A percentile compares a stretch with the other conserved stretches of the same genome.
These are phyloP conservation scores for Rafetus swinhoei DNA, from an alignment of 2,113 vertebrate genomes.

Conservation along the genomic window DNA sequence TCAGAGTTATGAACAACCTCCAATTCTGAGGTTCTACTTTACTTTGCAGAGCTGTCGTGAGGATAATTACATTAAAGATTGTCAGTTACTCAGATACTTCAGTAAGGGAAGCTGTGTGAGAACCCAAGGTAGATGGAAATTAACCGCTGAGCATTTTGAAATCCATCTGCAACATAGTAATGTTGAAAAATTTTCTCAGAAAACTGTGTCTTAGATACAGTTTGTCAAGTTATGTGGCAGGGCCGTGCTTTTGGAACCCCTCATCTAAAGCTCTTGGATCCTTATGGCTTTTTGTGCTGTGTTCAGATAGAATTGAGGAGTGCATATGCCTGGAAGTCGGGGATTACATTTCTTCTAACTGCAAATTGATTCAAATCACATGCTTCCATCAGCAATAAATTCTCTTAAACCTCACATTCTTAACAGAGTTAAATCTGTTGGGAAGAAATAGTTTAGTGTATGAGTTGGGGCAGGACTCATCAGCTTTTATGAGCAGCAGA, in stretches of 20 bases:
- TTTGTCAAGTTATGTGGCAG: rapidly evolving
- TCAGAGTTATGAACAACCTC: no score
- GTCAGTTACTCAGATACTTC: neutral
- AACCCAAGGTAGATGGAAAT: neutral
- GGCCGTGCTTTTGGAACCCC: rapidly evolving
- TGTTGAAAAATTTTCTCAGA: neutral
- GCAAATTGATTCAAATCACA: slow-evolving; percentile 31
- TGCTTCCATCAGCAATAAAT: slow-evolving; percentile 34
- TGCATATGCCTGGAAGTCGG: neutral
- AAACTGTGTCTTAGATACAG: neutral
- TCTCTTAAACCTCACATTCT: slow-evolving; percentile 58
- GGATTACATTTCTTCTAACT: slow-evolving; percentile 30
- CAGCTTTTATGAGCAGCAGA: slow-evolving; percentile 37
- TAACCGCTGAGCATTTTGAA: neutral
- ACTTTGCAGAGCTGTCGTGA: neutral
- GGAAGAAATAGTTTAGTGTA: slow-evolving; percentile 10
- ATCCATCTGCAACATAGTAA: neutral
- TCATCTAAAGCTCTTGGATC: neutral
- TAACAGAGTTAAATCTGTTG: slow-evolving; percentile 50
- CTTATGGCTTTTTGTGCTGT: neutral
- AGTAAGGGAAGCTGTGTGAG: neutral
- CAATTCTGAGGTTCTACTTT: no score
- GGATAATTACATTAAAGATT: neutral
- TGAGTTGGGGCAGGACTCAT: neutral
- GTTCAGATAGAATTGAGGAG: neutral